phyloP scores from a whole-genome alignment of 1,140 invertebrate genomes.

The Diabrotica undecimpunctata region DNA sequence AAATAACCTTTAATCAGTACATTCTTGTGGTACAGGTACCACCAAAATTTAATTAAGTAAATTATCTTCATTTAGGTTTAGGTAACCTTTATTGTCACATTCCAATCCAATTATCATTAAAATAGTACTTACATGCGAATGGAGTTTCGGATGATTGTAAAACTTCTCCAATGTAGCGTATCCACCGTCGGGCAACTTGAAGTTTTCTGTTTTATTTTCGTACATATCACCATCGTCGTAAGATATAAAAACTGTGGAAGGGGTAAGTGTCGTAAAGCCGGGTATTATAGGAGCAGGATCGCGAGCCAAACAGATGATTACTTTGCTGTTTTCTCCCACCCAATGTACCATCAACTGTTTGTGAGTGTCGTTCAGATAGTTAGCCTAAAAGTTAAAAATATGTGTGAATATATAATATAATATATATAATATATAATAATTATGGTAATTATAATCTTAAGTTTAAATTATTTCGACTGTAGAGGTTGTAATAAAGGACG shows the following conservation, averaged over 20 bases:
- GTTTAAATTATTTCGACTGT: no score
- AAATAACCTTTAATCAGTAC: no score
- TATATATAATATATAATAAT: no score
- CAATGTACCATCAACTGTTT: constrained; percentile 86
- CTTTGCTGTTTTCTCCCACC: constrained; percentile 80
- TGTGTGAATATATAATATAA: no score
- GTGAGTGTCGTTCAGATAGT: constrained; percentile 75
- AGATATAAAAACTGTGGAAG: constrained; percentile 78
- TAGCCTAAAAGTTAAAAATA: constrained; percentile 55
- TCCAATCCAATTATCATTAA: no score
- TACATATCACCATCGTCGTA: constrained; percentile 82
- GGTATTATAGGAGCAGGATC: constrained; percentile 53
- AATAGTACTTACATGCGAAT: constrained; percentile 64
- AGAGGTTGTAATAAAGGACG: no score
- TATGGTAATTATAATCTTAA: no score
- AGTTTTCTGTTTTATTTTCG: constrained; percentile 66
- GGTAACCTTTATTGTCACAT: no score
- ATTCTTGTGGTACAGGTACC: no score
- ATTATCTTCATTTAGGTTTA: no score
- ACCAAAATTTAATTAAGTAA: no score
- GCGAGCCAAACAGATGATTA: constrained; percentile 80
- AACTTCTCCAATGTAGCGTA: constrained; percentile 77
- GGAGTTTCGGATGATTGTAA: constrained; percentile 75
- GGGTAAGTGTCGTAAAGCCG: constrained; percentile 47
- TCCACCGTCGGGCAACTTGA: constrained; percentile 54